Evolutionary conservation across 2,113 vertebrate genomes (phyloP).

Genomic region (Mus spicilegus): DNA sequence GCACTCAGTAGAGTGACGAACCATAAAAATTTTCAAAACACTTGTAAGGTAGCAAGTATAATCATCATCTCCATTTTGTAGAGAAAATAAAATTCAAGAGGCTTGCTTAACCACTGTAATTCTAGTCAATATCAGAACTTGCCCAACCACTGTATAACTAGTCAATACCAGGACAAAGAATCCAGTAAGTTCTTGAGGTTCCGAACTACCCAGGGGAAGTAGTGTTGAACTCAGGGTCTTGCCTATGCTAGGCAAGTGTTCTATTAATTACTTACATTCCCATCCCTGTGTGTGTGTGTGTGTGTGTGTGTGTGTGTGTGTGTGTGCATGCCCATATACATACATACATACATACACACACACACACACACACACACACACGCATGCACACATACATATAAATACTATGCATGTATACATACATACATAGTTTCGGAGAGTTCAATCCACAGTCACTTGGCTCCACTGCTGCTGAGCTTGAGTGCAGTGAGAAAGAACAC

Average conservation of each 20-base stretch:
- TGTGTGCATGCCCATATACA: neutral
- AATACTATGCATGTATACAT: too few species aligned
- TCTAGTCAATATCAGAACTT: neutral
- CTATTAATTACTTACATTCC: neutral
- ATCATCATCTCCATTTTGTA: neutral
- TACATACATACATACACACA: neutral
- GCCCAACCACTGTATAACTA: neutral
- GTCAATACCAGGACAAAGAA: neutral
- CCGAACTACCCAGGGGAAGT: neutral
- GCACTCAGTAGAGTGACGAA: neutral
- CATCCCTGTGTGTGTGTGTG: neutral
- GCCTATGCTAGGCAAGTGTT: neutral
- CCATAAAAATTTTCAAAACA: constrained; percentile 33
- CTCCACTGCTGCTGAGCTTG: neutral
- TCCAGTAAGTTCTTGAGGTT: neutral
- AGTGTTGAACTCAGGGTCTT: neutral
- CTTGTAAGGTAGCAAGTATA: neutral
- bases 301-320: neutral
- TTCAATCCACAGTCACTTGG: neutral
- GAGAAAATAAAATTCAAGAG: constrained; percentile 47
- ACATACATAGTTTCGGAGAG: neutral
- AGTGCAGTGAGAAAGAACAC: neutral
- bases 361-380: too few species aligned
- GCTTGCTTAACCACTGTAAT: neutral
- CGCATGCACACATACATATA: too few species aligned